These are phyloP conservation scores for Drosophila greeni DNA, from an alignment of 2,888 invertebrate species.

Conservation along the genomic window DNA sequence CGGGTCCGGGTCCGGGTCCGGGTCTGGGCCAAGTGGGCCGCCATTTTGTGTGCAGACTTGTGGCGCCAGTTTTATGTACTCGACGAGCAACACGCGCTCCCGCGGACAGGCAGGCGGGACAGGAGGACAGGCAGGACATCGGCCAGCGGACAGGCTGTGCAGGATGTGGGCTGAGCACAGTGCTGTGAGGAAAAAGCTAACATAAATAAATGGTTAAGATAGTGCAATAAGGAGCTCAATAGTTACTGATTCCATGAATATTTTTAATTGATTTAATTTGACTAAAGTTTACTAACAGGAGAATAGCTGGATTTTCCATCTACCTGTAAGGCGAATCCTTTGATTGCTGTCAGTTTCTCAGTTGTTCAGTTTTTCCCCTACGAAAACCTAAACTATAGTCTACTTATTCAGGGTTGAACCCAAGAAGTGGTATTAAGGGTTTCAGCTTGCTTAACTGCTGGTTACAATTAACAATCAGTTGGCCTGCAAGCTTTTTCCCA, in stretches of 20 bases:
- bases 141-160: slow-evolving; percentile 17
- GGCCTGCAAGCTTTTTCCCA: neutral
- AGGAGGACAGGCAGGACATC: slow-evolving; percentile 20
- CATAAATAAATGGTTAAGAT: neutral
- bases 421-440: too few species aligned
- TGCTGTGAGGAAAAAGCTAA: neutral
- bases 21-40: slow-evolving; percentile 63
- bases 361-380: neutral
- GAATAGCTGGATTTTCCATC: too few species aligned
- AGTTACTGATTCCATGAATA: neutral
- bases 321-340: neutral
- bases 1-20: slow-evolving; percentile 10
- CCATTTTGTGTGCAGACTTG: slow-evolving; percentile 70
- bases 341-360: neutral
- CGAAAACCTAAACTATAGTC: too few species aligned
- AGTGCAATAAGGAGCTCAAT: neutral
- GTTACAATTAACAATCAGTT: neutral
- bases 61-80: slow-evolving; percentile 72
- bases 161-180: slow-evolving; percentile 1
- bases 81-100: slow-evolving; percentile 69
- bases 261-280: neutral
- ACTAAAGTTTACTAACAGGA: neutral
- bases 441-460: neutral
- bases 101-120: slow-evolving; percentile 28
- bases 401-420: too few species aligned